A percentile compares a stretch with the other conserved stretches of the same genome.
Conservation (phyloP, 2,888 invertebrate species). For the Ptychoptera contaminata region DNA sequence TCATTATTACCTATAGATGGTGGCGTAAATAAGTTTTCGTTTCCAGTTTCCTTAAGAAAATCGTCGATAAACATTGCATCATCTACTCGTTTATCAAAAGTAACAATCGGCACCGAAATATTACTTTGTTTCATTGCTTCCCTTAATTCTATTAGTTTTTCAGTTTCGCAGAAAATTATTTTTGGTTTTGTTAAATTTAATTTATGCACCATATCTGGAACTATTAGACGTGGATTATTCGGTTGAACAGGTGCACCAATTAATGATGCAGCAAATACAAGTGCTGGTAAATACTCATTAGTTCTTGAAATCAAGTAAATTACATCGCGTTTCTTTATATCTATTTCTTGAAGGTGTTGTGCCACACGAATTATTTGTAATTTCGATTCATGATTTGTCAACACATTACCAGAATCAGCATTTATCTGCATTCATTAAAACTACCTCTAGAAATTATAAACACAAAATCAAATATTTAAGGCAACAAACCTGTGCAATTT, state of each 20-base stretch:
- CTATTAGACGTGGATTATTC: background rate
- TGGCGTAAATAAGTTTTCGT: slow-evolving; percentile 6
- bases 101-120: slow-evolving; percentile 2
- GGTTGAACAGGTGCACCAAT: slow-evolving; percentile 6
- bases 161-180: slow-evolving; percentile 4
- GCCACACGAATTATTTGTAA: slow-evolving; percentile 3
- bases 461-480: too few relatives aligned
- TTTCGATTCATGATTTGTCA: slow-evolving; percentile 4
- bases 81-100: background rate
- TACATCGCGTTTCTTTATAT: slow-evolving; percentile 4
- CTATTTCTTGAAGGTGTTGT: slow-evolving; percentile 5
- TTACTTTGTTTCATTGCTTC: slow-evolving; percentile 2
- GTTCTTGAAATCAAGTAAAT: slow-evolving; percentile 3
- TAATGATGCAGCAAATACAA: background rate
- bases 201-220: slow-evolving; percentile 1
- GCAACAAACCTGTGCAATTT: too few relatives aligned
- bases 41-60: slow-evolving; percentile 4
- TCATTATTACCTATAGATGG: background rate
- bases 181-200: slow-evolving; percentile 3
- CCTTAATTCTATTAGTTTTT: background rate
- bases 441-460: too few relatives aligned
- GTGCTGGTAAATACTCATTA: background rate
- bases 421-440: too few relatives aligned
- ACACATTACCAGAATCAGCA: slow-evolving; percentile 1
- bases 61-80: slow-evolving; percentile 1